These are phyloP conservation scores for Resseliella maxima DNA, from an alignment of 2,888 invertebrate species.

Conservation along the genomic window DNA sequence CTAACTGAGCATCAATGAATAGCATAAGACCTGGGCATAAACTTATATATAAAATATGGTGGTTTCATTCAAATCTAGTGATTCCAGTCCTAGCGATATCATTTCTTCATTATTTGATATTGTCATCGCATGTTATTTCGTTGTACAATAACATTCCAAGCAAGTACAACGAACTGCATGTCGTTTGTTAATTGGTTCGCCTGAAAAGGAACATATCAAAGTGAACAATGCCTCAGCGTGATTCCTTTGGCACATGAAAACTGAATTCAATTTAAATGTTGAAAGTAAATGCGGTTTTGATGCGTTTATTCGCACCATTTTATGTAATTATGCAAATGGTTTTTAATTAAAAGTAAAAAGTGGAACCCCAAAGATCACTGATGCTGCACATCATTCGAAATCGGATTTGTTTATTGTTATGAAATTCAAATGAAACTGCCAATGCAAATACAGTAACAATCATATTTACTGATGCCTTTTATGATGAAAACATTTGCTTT, in stretches of 20 bases:
- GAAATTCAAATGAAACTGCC: neutral
- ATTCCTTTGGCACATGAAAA: neutral
- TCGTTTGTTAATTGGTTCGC: neutral
- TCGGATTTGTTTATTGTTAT: neutral
- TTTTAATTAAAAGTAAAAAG: slow-evolving; percentile 7
- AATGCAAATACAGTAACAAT: neutral
- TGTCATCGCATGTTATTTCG: neutral
- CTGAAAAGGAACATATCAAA: neutral
- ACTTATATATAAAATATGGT: neutral
- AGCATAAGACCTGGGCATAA: neutral
- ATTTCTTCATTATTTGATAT: neutral
- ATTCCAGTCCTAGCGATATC: neutral
- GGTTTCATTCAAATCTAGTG: neutral
- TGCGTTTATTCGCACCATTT: neutral
- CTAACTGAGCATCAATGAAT: neutral
- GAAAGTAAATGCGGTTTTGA: slow-evolving; percentile 16
- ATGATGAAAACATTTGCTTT: too few relatives aligned
- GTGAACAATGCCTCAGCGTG: slow-evolving; percentile 3
- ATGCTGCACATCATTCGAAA: neutral
- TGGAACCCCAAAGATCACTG: neutral
- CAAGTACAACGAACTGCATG: neutral
- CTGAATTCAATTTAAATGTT: neutral
- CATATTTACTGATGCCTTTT: neutral
- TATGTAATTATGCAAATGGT: slow-evolving; percentile 16
- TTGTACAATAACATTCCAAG: neutral